Percentiles rank a stretch among this genome's conserved stretches.
Conservation (phyloP, 92 coral and sea anemone genomes). For the Heliopora coerulea region DNA sequence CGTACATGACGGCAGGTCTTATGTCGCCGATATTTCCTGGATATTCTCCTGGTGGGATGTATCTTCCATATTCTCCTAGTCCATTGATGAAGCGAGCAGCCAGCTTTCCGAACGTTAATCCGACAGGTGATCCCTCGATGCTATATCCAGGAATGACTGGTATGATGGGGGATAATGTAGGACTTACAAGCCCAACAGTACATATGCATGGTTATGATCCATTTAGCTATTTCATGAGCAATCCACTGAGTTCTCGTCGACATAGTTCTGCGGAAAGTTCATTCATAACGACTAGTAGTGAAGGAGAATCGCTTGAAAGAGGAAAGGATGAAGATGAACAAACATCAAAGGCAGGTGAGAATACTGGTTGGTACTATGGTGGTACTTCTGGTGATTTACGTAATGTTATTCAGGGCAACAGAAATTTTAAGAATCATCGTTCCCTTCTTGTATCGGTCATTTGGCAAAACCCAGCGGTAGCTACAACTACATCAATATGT, state of each 20-base stretch:
- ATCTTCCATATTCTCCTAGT: constrained; percentile 10
- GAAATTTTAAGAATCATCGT: too few relatives aligned
- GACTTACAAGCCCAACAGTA: neutral
- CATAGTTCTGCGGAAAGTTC: neutral
- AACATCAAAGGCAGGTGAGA: neutral
- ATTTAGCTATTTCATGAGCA: constrained; percentile 19
- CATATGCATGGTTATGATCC: constrained; percentile 21
- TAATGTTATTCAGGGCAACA: too few relatives aligned
- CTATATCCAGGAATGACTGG: constrained; percentile 1
- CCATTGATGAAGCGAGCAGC: constrained; percentile 19
- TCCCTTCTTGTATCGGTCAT: too few relatives aligned
- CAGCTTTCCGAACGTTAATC: constrained; percentile 24
- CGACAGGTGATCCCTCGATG: neutral
- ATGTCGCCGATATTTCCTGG: constrained; percentile 25
- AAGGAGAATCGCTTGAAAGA: neutral
- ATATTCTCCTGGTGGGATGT: constrained; percentile 38
- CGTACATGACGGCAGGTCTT: constrained; percentile 24
- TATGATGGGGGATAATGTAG: constrained; percentile 8
- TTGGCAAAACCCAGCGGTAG: too few relatives aligned
- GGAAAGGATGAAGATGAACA: neutral
- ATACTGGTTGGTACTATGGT: neutral
- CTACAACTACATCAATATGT: too few relatives aligned
- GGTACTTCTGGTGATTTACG: too few relatives aligned
- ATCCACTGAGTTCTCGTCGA: constrained; percentile 8
- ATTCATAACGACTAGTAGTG: neutral